Evolutionary conservation across 2,797 vertebrate species (phyloP).

Genomic region (Prionace glauca): DNA sequence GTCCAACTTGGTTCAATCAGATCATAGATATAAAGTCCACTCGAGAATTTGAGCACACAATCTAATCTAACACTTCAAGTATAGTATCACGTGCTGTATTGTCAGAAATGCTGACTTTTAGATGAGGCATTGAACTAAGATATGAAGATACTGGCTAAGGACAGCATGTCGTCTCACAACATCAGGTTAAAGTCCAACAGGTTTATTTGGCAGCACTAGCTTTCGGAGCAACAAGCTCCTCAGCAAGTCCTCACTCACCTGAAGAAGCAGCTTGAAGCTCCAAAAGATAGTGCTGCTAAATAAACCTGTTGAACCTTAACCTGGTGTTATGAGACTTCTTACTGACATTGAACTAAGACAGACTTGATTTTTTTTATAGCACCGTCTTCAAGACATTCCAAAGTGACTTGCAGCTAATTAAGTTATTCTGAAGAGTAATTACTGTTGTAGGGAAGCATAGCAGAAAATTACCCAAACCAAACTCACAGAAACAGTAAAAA

Average conservation of each 20-base stretch:
- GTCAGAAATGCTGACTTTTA: not conserved
- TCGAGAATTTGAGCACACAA: not conserved
- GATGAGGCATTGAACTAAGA: not conserved
- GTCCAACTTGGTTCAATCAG: not conserved
- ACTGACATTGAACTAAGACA: not conserved
- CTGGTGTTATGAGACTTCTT: too few species aligned
- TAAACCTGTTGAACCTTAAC: too few species aligned
- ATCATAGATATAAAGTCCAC: not conserved
- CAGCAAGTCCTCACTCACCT: too few species aligned
- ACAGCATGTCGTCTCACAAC: too few species aligned
- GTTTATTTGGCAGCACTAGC: too few species aligned
- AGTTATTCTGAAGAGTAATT: not conserved
- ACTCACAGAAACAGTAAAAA: not conserved
- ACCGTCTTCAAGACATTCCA: not conserved
- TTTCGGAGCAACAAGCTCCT: too few species aligned
- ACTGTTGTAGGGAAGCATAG: not conserved
- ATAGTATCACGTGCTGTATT: not conserved
- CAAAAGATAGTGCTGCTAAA: too few species aligned
- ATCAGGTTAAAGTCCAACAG: too few species aligned
- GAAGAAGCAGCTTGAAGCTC: too few species aligned
- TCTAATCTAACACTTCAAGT: not conserved
- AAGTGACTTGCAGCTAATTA: not conserved
- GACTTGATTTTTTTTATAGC: not conserved
- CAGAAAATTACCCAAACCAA: not conserved
- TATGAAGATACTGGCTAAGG: too few species aligned